These are phyloP conservation scores for Quadroppia sp. DNA, from an alignment of 2,888 invertebrate species.

Conservation along the genomic window DNA sequence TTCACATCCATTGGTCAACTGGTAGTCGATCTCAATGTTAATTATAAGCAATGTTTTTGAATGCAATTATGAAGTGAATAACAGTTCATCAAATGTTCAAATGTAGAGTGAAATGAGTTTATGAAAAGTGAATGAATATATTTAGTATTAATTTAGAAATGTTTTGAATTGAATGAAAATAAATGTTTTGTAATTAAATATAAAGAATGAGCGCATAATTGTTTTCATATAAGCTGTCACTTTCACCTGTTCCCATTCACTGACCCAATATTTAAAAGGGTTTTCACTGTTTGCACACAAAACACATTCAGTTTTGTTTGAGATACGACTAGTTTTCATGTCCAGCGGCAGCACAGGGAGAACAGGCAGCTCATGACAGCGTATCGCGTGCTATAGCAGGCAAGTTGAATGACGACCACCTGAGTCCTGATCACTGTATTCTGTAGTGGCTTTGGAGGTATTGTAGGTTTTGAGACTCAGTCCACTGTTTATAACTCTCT, in stretches of 20 bases:
- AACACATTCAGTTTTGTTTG: neutral
- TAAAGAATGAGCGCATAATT: neutral
- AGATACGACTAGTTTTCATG: neutral
- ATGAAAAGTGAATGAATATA: neutral
- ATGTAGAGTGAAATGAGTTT: neutral
- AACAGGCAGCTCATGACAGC: neutral
- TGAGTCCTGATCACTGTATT: neutral
- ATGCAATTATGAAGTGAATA: too few relatives aligned
- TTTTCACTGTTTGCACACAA: slow-evolving; percentile 13
- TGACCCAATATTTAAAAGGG: slow-evolving; percentile 15
- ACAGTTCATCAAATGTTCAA: too few relatives aligned
- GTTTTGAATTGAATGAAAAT: slow-evolving; percentile 3
- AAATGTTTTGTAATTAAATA: slow-evolving; percentile 6
- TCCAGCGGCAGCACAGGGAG: slow-evolving; percentile 19
- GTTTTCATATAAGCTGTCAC: slow-evolving; percentile 25
- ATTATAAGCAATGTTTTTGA: too few relatives aligned
- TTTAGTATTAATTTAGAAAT: neutral
- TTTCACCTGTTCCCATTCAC: slow-evolving; percentile 22
- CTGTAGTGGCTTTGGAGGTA: too few relatives aligned
- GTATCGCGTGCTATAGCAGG: neutral
- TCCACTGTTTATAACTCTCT: neutral
- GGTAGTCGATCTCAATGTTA: too few relatives aligned
- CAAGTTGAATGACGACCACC: slow-evolving; percentile 18
- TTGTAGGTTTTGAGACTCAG: neutral
- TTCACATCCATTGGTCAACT: too few relatives aligned